These are phyloP conservation scores for Corythoichthys haematopterus DNA, from an alignment of 2,113 vertebrate genomes.

Conservation along the genomic window DNA sequence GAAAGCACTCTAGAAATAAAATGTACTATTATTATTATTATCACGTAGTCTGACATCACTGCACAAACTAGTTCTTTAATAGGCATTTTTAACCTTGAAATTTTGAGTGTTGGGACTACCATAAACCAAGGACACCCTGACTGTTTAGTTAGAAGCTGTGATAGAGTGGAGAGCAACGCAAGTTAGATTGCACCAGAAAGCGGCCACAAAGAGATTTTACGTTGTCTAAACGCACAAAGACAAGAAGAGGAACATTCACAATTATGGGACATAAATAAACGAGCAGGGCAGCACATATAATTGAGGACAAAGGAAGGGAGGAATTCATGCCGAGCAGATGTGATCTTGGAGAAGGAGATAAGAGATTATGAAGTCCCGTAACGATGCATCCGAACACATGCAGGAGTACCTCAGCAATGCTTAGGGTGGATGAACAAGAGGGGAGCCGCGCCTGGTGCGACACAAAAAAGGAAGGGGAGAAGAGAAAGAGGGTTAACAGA, in stretches of 20 bases:
- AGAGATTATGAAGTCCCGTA: conserved; percentile 35
- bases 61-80: neutral
- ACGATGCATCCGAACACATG: conserved; percentile 78
- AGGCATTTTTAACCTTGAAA: neutral
- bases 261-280: conserved; percentile 33
- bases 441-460: conserved; percentile 98
- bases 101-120: neutral
- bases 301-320: conserved; percentile 30
- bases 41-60: neutral
- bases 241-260: conserved; percentile 23
- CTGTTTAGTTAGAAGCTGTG: conserved; percentile 31
- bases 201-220: conserved; percentile 19
- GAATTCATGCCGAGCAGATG: conserved; percentile 76
- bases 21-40: neutral
- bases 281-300: conserved; percentile 60
- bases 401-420: conserved; percentile 99
- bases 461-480: conserved; percentile 61
- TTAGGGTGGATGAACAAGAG: conserved; percentile 99
- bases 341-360: conserved; percentile 55
- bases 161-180: conserved; percentile 35
- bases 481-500: conserved; percentile 72
- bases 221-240: conserved; percentile 26
- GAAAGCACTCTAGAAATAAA: too few relatives aligned
- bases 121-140: conserved; percentile 10
- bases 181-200: conserved; percentile 35